Base-by-base conservation (phyloP, 2,888 invertebrate genomes). In the Syrphus vitripennis region DNA sequence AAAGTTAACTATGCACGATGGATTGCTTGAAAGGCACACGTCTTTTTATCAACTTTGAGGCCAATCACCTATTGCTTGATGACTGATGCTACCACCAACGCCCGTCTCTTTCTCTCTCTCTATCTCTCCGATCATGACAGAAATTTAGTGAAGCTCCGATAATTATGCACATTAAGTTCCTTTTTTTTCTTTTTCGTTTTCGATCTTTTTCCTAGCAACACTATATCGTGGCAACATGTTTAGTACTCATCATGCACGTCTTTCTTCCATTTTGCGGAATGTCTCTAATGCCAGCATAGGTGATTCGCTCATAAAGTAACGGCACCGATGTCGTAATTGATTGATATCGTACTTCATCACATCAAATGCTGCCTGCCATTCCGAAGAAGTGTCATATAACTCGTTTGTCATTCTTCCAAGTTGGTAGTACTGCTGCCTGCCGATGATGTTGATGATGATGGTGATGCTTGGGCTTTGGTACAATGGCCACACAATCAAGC, bases 281-380 rank as follows among this genome's bases (percentile, higher is more conserved):
- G 79, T 83, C 79, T 83, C 79, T 83, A 75, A 80, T 72, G 72
- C 21, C n/a, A 21, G 53, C 42, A 37, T 19, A 19, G 61, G 7
- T 63, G 50, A 19, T 12, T 16, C 69, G 4, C 16, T 57, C 29
- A 67, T 50, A 50, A 50, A 53, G 45, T 67, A 84, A 81, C 81
- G 84, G 80, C 70, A 80, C 57, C 76, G 81, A 84, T 84, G 84
- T 81, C 81, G 84, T 84, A 84, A 84, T 81, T 84, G 81, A 84
- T 84, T 84, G 84, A 84, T 84, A 69, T 84, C 80, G 81, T 69
- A 78, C 69, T 29, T 74, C 78, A 72, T 72, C 50, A 21, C 72
- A 72, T 77, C 71, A 77, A 70, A 45, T 37, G 21, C 21, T 67
- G 34, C 48, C 80, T 70, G 45, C 63, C 70, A 71, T 76, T 55